phyloP scores from a whole-genome alignment of 2,113 vertebrate genomes.

The Elaphurus davidianus region DNA sequence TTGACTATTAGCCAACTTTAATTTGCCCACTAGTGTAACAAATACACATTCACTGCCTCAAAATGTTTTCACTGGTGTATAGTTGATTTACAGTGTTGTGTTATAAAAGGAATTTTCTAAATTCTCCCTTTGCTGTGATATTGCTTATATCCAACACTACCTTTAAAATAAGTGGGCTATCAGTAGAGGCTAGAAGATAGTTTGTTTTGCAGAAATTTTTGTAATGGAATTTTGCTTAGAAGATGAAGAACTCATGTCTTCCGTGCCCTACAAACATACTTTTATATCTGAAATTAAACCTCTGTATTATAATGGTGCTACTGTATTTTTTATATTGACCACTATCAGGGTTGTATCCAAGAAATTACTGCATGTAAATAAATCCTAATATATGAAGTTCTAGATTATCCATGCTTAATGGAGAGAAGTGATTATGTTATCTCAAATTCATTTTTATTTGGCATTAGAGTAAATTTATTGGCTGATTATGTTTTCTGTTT shows the following conservation, averaged over 20 bases:
- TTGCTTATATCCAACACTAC: not conserved
- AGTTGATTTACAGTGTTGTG: not conserved
- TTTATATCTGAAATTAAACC: conserved; percentile 7
- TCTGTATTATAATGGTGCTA: not conserved
- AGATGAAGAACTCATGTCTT: not conserved
- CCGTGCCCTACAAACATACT: not conserved
- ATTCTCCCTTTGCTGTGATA: not conserved
- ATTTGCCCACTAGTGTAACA: not conserved
- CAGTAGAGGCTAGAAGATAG: not conserved
- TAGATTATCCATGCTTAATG: not conserved
- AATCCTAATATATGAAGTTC: not conserved
- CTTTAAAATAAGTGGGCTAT: not conserved
- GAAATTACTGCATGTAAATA: not conserved
- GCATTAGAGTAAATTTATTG: not conserved
- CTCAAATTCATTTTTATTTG: not conserved
- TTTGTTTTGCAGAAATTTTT: conserved; percentile 2
- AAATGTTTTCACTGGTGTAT: not conserved
- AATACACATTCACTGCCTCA: not conserved
- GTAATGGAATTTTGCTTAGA: not conserved
- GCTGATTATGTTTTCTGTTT: not conserved
- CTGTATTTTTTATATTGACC: not conserved
- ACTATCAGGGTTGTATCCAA: not conserved
- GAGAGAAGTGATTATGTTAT: not conserved
- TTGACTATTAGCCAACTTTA: not conserved
- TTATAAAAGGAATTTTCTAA: not conserved